Percentiles rank a stretch among this genome's conserved stretches.
Evolutionary conservation across 1,140 invertebrate genomes (phyloP).

Genomic region (Vanessa atalanta): DNA sequence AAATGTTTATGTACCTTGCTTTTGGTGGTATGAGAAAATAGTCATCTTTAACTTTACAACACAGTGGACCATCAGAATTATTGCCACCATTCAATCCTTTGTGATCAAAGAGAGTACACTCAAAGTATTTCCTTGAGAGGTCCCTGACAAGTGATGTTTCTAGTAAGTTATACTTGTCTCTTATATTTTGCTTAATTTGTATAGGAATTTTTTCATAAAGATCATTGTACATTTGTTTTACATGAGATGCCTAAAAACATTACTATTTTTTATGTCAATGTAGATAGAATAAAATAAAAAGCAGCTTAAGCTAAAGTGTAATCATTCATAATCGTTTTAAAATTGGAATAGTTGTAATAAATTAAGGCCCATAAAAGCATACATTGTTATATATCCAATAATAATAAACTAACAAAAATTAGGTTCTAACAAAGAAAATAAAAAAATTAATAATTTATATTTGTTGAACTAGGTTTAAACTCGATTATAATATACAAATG

Average conservation of each 20-base stretch:
- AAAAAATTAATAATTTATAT: no score
- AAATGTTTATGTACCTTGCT: slow-evolving; percentile 56
- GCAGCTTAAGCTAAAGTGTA: no score
- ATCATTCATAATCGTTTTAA: no score
- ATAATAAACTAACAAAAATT: no score
- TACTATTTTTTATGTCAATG: neutral
- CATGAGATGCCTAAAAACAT: slow-evolving; percentile 45
- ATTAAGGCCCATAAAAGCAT: no score
- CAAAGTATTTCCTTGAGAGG: slow-evolving; percentile 56
- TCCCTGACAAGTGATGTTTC: slow-evolving; percentile 49
- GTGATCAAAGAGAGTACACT: slow-evolving; percentile 55
- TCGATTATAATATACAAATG: no score
- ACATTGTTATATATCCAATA: no score
- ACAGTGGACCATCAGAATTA: slow-evolving; percentile 52
- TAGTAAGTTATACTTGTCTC: slow-evolving; percentile 43
- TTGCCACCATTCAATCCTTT: slow-evolving; percentile 61
- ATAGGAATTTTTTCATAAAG: slow-evolving; percentile 44
- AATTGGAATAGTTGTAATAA: no score
- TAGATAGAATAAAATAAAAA: no score
- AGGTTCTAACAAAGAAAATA: no score
- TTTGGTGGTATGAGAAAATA: slow-evolving; percentile 66
- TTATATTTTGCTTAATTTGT: slow-evolving; percentile 37
- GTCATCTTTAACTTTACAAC: slow-evolving; percentile 57
- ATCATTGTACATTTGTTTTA: slow-evolving; percentile 51
- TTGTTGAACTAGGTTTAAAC: no score